phyloP scores from a whole-genome alignment of 2,113 vertebrate genomes.

The Isurus oxyrinchus region DNA sequence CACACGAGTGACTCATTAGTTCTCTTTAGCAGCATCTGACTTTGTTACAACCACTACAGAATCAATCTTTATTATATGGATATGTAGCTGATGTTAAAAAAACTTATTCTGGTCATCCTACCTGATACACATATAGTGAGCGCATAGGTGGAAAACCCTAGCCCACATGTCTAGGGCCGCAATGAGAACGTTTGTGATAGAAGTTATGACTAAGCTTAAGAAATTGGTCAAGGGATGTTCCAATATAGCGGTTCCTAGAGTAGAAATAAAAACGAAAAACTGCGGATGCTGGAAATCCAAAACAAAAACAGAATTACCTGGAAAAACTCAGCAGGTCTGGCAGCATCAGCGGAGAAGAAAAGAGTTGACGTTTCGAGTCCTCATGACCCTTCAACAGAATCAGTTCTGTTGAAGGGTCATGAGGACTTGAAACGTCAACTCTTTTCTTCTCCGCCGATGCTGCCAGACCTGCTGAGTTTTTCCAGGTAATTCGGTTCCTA shows the following conservation, averaged over 20 bases:
- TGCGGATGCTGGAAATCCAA: too few relatives aligned
- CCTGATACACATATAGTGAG: not conserved
- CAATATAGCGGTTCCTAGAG: not conserved
- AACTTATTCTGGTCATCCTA: not conserved
- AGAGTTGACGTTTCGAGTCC: too few relatives aligned
- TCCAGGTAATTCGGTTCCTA: too few relatives aligned
- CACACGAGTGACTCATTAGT: not conserved
- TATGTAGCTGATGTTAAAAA: not conserved
- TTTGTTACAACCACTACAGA: not conserved
- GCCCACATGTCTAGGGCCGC: not conserved
- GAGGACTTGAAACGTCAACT: too few relatives aligned
- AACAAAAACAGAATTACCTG: too few relatives aligned
- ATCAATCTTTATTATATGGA: not conserved
- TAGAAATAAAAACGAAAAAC: too few relatives aligned
- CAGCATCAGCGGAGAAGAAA: too few relatives aligned
- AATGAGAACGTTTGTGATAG: not conserved
- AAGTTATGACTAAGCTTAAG: not conserved
- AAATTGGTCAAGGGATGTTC: not conserved
- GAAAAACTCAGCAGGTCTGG: too few relatives aligned
- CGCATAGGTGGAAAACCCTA: not conserved
- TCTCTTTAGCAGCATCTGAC: not conserved
- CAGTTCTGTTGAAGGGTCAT: too few relatives aligned
- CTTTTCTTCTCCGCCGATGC: too few relatives aligned
- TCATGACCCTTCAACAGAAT: too few relatives aligned
- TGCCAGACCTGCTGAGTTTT: too few relatives aligned